A percentile compares a stretch with the other conserved stretches of the same genome.
Conservation (phyloP, 2,113 vertebrate genomes). For the Megaceryle torquata region DNA sequence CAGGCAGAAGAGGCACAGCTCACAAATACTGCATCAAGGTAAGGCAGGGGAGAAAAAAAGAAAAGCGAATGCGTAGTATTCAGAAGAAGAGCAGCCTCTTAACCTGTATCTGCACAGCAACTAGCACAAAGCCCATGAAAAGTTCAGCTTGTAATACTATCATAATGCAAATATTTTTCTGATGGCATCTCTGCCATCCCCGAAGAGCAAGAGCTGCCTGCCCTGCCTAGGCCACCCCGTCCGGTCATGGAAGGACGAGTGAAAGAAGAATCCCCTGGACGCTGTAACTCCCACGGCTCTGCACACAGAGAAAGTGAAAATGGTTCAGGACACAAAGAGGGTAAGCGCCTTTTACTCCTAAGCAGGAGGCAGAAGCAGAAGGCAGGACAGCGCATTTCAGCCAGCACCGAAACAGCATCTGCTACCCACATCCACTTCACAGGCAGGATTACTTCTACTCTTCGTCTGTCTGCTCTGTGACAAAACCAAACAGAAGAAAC, state of each 20-base stretch:
- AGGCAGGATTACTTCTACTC: neutral
- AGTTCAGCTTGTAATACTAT: neutral
- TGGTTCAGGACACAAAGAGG: neutral
- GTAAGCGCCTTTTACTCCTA: neutral
- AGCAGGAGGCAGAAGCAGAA: neutral
- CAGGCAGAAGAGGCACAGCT: neutral
- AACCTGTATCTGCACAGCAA: neutral
- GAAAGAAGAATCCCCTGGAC: neutral
- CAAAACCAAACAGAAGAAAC: neutral
- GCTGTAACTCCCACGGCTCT: neutral
- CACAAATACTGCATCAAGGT: neutral
- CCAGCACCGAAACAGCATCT: fast-evolving
- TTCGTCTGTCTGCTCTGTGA: neutral
- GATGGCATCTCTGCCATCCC: neutral
- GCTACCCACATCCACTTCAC: neutral
- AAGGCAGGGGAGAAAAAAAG: neutral
- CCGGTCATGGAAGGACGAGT: neutral
- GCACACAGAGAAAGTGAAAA: neutral
- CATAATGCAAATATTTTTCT: neutral
- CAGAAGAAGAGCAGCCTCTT: neutral
- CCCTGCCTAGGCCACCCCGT: neutral
- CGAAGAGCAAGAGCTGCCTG: neutral
- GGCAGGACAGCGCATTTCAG: neutral
- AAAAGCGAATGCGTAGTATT: neutral
- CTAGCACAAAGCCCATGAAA: neutral